These are phyloP conservation scores for Caradrina clavipalpis DNA, from an alignment of 2,888 invertebrate genomes.

Conservation along the genomic window DNA sequence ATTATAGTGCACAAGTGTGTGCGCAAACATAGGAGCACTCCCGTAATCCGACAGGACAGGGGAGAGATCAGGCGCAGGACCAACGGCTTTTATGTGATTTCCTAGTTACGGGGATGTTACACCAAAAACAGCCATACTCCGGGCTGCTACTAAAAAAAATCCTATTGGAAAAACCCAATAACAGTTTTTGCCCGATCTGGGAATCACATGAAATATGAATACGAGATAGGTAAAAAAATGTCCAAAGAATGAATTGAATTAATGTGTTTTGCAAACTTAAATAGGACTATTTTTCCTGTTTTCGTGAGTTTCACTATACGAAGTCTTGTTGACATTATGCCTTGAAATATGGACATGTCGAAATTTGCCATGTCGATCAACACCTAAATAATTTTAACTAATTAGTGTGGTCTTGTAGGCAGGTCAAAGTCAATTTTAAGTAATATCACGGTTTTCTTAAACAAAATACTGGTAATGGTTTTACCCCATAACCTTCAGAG, in stretches of 20 bases:
- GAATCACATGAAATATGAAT: neutral
- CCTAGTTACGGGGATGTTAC: no score
- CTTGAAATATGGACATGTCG: no score
- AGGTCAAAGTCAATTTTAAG: slow-evolving; percentile 13
- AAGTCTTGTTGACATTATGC: neutral
- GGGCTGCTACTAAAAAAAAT: no score
- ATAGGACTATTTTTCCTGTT: neutral
- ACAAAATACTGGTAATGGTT: slow-evolving; percentile 17
- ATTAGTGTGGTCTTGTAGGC: slow-evolving; percentile 6
- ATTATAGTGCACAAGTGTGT: no score
- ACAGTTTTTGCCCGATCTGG: no score
- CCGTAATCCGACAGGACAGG: no score
- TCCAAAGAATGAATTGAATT: neutral
- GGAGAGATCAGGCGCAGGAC: no score
- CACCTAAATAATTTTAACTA: neutral
- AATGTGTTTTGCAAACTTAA: neutral
- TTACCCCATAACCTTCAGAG: slow-evolving; percentile 14
- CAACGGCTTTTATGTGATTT: no score
- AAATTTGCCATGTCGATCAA: neutral
- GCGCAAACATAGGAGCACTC: no score
- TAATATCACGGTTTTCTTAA: neutral
- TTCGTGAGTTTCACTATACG: neutral
- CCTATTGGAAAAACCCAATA: no score
- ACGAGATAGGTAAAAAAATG: neutral
- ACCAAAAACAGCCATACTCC: no score